These are phyloP conservation scores for Spheniscus mendiculus DNA, from an alignment of 2,113 vertebrate genomes.

Conservation along the genomic window DNA sequence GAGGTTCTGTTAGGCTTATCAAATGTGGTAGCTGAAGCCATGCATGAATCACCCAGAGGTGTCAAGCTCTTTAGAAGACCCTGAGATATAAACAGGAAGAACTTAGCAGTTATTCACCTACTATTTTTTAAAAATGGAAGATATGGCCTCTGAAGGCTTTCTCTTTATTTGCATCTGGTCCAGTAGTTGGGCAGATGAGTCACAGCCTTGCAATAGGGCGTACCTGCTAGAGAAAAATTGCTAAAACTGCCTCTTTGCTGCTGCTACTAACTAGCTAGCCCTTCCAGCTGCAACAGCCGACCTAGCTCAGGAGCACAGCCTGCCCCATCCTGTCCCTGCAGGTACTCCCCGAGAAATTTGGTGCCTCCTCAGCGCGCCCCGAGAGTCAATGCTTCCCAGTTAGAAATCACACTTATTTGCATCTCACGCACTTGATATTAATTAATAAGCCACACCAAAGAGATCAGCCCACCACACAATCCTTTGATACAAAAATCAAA, in stretches of 20 bases:
- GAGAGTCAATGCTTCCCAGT: not conserved
- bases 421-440: not conserved
- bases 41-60: not conserved
- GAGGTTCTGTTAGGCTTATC: not conserved
- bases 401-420: not conserved
- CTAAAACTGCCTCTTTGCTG: not conserved
- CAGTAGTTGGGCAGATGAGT: not conserved
- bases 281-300: fast-evolving
- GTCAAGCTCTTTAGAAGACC: no score
- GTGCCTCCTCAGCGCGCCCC: not conserved
- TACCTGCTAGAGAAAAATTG: not conserved
- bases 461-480: not conserved
- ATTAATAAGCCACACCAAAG: not conserved
- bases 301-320: not conserved
- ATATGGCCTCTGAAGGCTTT: not conserved
- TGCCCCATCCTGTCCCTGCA: not conserved
- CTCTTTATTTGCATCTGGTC: not conserved
- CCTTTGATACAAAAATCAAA: not conserved
- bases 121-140: not conserved
- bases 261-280: fast-evolving
- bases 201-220: not conserved
- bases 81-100: not conserved
- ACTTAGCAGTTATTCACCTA: not conserved
- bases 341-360: not conserved
- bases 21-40: not conserved